A percentile compares a stretch with the other conserved stretches of the same genome.
Evolutionary conservation across 1,140 invertebrate genomes (phyloP).

Genomic region (Penaeus vannamei): DNA sequence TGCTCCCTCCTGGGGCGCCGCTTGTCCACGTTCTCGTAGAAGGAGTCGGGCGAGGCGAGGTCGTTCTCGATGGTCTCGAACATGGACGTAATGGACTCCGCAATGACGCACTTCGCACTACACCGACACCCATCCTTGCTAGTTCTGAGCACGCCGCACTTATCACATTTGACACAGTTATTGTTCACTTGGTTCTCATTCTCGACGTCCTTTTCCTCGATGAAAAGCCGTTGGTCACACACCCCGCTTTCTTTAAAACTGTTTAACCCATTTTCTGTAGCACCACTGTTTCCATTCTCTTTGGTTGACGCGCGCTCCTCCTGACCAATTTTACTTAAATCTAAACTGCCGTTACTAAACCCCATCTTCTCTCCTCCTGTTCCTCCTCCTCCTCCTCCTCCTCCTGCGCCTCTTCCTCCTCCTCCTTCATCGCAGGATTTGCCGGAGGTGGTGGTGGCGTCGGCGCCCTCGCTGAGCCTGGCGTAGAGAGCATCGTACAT

Average conservation of each 20-base stretch:
- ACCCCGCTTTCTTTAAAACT: slow-evolving; percentile 32
- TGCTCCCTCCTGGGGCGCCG: slow-evolving; percentile 5
- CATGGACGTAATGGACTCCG: slow-evolving; percentile 39
- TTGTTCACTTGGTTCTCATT: slow-evolving; percentile 9
- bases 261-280: slow-evolving; percentile 46
- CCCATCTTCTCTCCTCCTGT: not conserved
- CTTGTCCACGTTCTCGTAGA: slow-evolving; percentile 37
- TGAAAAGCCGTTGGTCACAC: slow-evolving; percentile 28
- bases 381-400: not conserved
- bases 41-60: not conserved
- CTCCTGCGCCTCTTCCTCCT: slow-evolving; percentile 16
- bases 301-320: slow-evolving; percentile 28
- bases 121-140: slow-evolving; percentile 13
- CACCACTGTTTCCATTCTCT: slow-evolving; percentile 49
- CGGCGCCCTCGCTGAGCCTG: slow-evolving; percentile 63
- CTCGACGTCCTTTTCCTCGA: slow-evolving; percentile 21
- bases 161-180: slow-evolving; percentile 32
- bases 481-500: slow-evolving; percentile 80
- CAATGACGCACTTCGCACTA: slow-evolving; percentile 32
- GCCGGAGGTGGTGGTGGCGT: slow-evolving; percentile 45
- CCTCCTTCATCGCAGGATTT: slow-evolving; percentile 15
- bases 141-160: slow-evolving; percentile 23
- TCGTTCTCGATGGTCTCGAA: slow-evolving; percentile 42
- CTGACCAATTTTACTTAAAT: slow-evolving; percentile 23
- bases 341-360: slow-evolving; percentile 12